phyloP scores from a whole-genome alignment of 2,797 vertebrate species.

The Ptychobarbus kaznakovi region DNA sequence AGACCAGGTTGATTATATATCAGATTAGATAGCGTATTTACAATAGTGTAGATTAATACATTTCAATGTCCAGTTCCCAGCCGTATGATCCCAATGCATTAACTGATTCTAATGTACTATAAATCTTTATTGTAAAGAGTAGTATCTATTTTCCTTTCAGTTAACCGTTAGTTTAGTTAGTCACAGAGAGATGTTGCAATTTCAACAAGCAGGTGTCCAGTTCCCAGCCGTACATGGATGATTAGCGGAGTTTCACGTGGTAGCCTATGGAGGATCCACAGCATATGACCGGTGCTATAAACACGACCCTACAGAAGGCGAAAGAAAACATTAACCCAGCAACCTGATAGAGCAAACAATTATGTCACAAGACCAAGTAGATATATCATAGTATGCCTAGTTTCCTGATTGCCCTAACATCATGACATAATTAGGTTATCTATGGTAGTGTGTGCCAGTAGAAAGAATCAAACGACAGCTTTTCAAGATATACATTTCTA shows the following conservation, averaged over 20 bases:
- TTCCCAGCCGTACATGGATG: slow-evolving; percentile 13
- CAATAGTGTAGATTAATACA: neutral
- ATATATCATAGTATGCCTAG: neutral
- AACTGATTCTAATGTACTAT: neutral
- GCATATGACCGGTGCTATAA: neutral
- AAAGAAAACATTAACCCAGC: slow-evolving; percentile 31
- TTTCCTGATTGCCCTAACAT: slow-evolving; percentile 11
- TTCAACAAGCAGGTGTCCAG: neutral
- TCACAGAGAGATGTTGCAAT: neutral
- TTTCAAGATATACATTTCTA: neutral
- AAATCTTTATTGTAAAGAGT: neutral
- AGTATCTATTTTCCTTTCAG: neutral
- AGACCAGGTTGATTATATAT: no score
- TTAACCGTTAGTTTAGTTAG: slow-evolving; percentile 6
- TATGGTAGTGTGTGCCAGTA: neutral
- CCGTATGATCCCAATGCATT: neutral
- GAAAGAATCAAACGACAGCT: neutral
- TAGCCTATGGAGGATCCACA: neutral
- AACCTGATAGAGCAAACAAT: neutral
- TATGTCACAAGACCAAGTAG: neutral
- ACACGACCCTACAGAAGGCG: neutral
- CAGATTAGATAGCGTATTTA: neutral
- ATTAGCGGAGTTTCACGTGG: neutral
- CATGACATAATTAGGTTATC: slow-evolving; percentile 20
- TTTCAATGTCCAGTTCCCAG: no score